Evolutionary conservation across 2,797 vertebrate genomes (phyloP), one percentile per base, ranked within the genome.

Genomic region (Pogoniulus pusillus): DNA sequence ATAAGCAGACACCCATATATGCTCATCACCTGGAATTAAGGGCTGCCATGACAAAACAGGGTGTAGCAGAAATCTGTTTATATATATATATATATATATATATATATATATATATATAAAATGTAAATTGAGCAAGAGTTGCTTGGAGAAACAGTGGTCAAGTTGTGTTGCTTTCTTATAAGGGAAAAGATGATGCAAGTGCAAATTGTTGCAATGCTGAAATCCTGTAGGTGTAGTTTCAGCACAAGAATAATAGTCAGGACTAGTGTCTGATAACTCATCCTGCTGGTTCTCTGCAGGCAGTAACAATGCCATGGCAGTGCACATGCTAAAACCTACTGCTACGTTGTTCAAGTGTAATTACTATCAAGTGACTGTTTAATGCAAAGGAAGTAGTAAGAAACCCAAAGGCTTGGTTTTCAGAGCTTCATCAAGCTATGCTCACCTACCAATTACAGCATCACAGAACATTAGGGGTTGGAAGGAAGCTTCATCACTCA

Each of bases 131-230:
- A 85, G 91, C 62, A 94, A 94, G 87, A 77, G 27, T 8, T 82
- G 39, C 91, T 76, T 95, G 64, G 51, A 71, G 69, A 93, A 77
- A 95, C 85, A 65, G 24, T 37, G 69, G 34, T 92, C 72, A 74
- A 54, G 55, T 74, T 88, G 41, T 78, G 39, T 27, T 80, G 20
- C 16, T 53, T 51, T n/a, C 41, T 72, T 77, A 89, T 83, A 66
- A 77, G 6, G 90, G 79, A 90, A 94, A 83, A 62, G 69, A 83
- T 95, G 89, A 96, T 60, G 81, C 83, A 94, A 95, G 86, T 91
- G 92, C 53, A 72, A 93, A 77, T 68, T 88, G 43, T 68, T 88
- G 43, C 57, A 58, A 69, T 80, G 72, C 78, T 83, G 89, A 93
- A 93, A 93, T 64, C 55, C 68, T 73, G 92, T 83, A 89, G 91